Conservation (phyloP, 2,113 vertebrate species). For the Lagopus leucura region DNA sequence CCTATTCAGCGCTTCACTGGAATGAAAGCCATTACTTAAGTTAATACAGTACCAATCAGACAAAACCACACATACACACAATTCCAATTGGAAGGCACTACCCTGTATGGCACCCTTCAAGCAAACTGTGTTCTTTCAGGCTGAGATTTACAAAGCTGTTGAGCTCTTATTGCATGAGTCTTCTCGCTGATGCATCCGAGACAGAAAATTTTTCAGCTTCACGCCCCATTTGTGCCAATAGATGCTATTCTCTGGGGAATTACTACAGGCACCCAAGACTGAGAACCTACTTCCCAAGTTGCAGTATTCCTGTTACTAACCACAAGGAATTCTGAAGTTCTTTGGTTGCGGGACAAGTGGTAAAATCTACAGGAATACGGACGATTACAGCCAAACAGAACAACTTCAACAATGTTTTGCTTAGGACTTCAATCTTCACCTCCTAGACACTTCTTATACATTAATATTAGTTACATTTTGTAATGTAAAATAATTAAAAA, state of each 20-base stretch:
- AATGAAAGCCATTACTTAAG: background rate
- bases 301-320: background rate
- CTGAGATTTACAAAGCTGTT: background rate
- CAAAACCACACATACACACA: accelerated
- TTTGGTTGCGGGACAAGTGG: background rate
- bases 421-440: background rate
- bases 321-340: background rate
- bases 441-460: background rate
- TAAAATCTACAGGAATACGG: background rate
- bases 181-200: background rate
- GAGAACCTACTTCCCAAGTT: background rate
- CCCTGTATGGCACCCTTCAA: background rate
- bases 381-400: background rate
- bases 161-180: background rate
- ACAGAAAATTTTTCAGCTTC: background rate
- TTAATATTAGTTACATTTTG: background rate
- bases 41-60: background rate
- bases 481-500: too few species aligned
- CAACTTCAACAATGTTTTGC: background rate
- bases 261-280: background rate
- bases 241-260: background rate
- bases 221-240: background rate
- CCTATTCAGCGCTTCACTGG: background rate
- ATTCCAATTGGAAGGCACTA: background rate
- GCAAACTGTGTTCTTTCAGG: background rate